Percentiles rank a stretch among this genome's conserved stretches.
Evolutionary conservation across 2,888 invertebrate genomes (phyloP).

Genomic region (Xestia sexstrigata): DNA sequence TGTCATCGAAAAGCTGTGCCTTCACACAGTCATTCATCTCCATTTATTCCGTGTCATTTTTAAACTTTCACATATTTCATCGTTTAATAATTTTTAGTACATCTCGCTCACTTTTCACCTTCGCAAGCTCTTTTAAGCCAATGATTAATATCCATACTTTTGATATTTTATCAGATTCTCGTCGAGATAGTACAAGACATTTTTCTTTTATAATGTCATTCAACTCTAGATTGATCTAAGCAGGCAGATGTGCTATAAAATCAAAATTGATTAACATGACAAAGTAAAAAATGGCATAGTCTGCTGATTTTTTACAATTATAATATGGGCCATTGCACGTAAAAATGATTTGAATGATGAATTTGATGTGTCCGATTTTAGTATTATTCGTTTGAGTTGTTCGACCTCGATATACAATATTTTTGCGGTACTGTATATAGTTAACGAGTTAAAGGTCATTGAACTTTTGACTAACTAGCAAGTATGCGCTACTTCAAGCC

Average conservation of each 20-base stretch:
- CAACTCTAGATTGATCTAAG: conserved; percentile 25
- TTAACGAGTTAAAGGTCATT: too few species aligned
- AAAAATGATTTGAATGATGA: too few species aligned
- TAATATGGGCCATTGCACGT: too few species aligned
- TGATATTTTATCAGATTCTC: conserved; percentile 47
- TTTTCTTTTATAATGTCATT: conserved; percentile 23
- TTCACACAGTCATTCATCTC: conserved; percentile 18
- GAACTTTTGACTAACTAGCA: too few species aligned
- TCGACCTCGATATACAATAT: too few species aligned
- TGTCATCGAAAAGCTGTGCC: neutral
- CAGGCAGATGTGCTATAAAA: neutral
- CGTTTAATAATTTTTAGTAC: conserved; percentile 30
- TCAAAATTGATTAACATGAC: neutral
- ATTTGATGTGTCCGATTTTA: too few species aligned
- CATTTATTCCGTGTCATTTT: conserved; percentile 33
- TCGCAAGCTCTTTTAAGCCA: conserved; percentile 27
- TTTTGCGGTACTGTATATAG: too few species aligned
- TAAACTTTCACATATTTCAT: conserved; percentile 34
- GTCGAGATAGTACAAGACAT: conserved; percentile 35
- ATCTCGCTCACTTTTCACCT: conserved; percentile 37
- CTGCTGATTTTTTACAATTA: too few species aligned
- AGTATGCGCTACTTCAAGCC: too few species aligned
- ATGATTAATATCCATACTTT: conserved; percentile 55
- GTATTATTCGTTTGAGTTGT: too few species aligned
- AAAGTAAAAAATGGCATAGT: too few species aligned